Evolutionary conservation across 2,113 vertebrate genomes (phyloP).

Genomic region (Rhizomys pruinosus): DNA sequence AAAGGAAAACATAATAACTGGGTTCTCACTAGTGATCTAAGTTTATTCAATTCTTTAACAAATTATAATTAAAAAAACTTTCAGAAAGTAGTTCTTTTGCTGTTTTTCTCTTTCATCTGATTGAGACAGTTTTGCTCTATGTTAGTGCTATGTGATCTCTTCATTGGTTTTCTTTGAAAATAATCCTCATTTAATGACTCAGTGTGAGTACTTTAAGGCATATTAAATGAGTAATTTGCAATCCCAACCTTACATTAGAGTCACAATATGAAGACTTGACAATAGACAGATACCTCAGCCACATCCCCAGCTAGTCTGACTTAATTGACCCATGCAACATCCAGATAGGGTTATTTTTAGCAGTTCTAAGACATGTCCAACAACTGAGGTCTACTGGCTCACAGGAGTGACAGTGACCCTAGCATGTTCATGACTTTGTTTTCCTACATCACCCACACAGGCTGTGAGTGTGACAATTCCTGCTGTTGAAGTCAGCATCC

Average conservation of each 20-base stretch:
- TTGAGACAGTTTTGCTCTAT: conserved; percentile 16
- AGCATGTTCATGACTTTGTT: not conserved
- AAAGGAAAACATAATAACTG: too few species aligned
- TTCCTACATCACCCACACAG: not conserved
- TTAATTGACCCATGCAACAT: not conserved
- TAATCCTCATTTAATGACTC: conserved; percentile 55
- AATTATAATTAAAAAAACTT: conserved; percentile 18
- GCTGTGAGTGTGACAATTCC: not conserved
- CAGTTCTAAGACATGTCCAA: conserved; percentile 35
- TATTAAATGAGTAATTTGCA: conserved; percentile 37
- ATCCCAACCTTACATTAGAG: not conserved
- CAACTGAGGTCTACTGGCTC: not conserved
- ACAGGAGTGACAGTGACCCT: not conserved
- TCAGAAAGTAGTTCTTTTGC: conserved; percentile 21
- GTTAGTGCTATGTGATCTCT: conserved; percentile 9
- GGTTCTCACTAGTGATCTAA: not conserved
- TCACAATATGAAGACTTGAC: conserved; percentile 18
- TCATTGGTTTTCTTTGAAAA: conserved; percentile 51
- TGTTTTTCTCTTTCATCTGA: not conserved
- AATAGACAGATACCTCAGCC: not conserved
- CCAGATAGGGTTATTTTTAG: conserved; percentile 8
- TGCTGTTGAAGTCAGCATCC: not conserved
- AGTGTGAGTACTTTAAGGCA: not conserved
- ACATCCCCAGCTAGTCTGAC: not conserved
- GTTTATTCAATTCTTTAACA: conserved; percentile 45